Base-by-base conservation (phyloP, 2,888 invertebrate genomes). In the Gastracanthus pulcherrimus region DNA sequence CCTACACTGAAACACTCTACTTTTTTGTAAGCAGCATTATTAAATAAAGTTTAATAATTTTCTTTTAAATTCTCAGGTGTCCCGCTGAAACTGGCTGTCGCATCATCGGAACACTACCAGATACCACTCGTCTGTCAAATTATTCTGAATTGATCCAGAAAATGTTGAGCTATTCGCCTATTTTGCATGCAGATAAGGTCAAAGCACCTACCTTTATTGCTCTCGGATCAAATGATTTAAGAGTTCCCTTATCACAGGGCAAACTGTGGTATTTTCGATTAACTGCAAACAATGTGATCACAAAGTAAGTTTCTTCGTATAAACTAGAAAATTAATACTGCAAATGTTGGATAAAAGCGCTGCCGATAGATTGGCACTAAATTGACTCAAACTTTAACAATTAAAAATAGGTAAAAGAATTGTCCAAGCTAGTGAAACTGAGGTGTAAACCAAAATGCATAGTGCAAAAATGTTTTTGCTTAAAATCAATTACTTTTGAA, bases 211-310 rank as follows among this genome's bases (percentile, higher is more conserved):
- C 96, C 3, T 93, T 97, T 69, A 90, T 98, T 38, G 94, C 96
- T 92, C 92, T 98, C 76, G 98, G 98, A 2, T 93, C 94, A 36
- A 95, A 95, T 84, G 98, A 98, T 92, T 92, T 95, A 78, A 92
- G 98, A 26, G 98, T 98, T 23, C 97, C 97, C 0, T 92, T 94
- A 6, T 94, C 93, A 87, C 97, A 97, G 92, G 96, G 96, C 0
- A 90, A 95, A 83, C 94, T 95, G 87, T 96, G 95, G 90, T 95
- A 95, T 85, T 92, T 94, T 85, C 92, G 95, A 82, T 91, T 96
- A 62, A 94, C 94, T 88, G 94, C 95, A 0, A 94, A 95, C 84
- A 94, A 95, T 7, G 94, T 92, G 45, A 92, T 88, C 89, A 48
- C 80, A 1, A 82, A 80, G 82, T 82, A 51, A 82, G 76, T 77